phyloP scores from a whole-genome alignment of 2,888 invertebrate species.

The Drosophila pullipes region DNA sequence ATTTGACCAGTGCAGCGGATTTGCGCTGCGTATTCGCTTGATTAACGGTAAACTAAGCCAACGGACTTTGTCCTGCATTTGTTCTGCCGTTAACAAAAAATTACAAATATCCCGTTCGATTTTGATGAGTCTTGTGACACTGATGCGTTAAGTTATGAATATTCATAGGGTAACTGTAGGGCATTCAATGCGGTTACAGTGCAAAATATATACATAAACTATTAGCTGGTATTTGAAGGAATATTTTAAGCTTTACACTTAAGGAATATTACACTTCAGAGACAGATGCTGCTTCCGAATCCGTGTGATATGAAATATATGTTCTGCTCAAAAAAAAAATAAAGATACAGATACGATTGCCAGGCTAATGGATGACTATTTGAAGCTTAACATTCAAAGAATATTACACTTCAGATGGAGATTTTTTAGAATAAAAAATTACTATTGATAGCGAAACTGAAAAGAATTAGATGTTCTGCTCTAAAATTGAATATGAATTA shows the following conservation, averaged over 20 bases:
- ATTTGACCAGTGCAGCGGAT: slow-evolving; percentile 59
- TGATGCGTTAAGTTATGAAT: slow-evolving; percentile 78
- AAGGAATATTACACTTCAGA: background rate
- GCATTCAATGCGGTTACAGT: slow-evolving; percentile 1
- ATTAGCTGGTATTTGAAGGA: background rate
- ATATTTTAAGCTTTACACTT: background rate
- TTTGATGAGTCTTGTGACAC: slow-evolving; percentile 54
- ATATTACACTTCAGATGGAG: background rate
- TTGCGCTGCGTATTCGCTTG: slow-evolving; percentile 63
- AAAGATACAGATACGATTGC: background rate
- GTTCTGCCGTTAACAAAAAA: slow-evolving; percentile 1
- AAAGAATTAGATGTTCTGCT: background rate
- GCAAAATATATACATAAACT: slow-evolving; percentile 26
- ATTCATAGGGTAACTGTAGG: slow-evolving; percentile 17
- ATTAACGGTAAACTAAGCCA: slow-evolving; percentile 65
- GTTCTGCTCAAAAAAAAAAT: background rate
- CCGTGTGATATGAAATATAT: background rate
- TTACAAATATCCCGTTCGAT: slow-evolving; percentile 43
- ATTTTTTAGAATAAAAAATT: background rate
- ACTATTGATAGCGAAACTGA: background rate
- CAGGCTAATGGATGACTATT: background rate
- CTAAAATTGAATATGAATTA: background rate
- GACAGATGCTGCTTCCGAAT: background rate
- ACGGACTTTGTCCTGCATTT: background rate
- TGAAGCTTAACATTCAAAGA: background rate